Base-by-base conservation (phyloP, 2,888 invertebrate species). In the Mimachlamys varia region DNA sequence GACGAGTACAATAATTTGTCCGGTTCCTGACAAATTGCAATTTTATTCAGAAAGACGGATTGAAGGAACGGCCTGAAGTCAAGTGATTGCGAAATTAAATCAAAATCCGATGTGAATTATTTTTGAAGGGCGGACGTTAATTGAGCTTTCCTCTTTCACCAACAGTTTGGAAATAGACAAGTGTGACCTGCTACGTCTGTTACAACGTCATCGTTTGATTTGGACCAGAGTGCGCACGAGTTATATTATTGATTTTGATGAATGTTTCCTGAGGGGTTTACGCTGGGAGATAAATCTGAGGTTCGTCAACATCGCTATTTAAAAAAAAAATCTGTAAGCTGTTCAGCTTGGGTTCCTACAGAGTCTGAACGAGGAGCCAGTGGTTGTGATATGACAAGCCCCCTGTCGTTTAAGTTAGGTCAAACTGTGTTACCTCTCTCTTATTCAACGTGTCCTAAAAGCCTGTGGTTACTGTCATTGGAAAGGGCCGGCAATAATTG, bases 191-290 rank as follows among this genome's bases (percentile, higher is more conserved):
- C 27, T 76, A 76, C 33, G 12, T 33, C 33, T 76, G 33, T 76
- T 13, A 44, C 44, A 33, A 76, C 17, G 76, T 27, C 76, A 22
- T 76, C 76, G 7, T 76, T 33, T 33, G 22, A 76, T 76, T 76
- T 76, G 33, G 76, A 76, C 33, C 33, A 76, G 27, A 76, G 58
- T n/a, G 19, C 19, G 58, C n/a, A n/a, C 58, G n/a, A 10, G 76
- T 76, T 76, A 33, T 27, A 76, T 76, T 76, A 76, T 76, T 76
- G 76, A 76, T 76, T 62, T 58, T 58, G 27, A 76, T 76, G 76
- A 58, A 19, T 76, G 10, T 12, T 76, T 10, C 33, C 33, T 27
- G 33, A 3, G 1, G 76, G 62, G 62, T 62, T 7, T n/a, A 53
- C 33, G 76, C 27, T 33, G 13, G 27, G 76, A 33, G 33, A 22